phyloP scores from a whole-genome alignment of 2,888 invertebrate species.

The Ecliptopera silaceata region DNA sequence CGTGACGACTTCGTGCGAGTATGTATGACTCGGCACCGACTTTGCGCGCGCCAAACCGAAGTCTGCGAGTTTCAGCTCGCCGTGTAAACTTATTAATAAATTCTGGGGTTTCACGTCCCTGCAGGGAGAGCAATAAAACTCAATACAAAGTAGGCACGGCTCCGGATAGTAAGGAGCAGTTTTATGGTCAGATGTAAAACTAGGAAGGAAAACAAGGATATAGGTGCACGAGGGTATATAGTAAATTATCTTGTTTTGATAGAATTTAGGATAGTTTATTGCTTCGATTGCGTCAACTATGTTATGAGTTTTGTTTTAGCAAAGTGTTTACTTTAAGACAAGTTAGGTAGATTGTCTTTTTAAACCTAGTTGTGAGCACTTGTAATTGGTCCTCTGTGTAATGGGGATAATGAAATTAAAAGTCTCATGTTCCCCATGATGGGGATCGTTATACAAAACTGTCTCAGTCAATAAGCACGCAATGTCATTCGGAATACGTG shows the following conservation, averaged over 20 bases:
- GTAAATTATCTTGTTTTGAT: background rate
- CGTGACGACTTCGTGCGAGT: conserved; percentile 99
- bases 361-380: too few relatives aligned
- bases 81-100: conserved; percentile 97
- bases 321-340: too few relatives aligned
- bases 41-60: conserved; percentile 99
- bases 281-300: too few relatives aligned
- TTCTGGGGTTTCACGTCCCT: conserved; percentile 99
- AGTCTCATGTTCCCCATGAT: too few relatives aligned
- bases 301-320: too few relatives aligned
- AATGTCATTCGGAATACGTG: conserved; percentile 16
- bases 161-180: background rate
- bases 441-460: background rate
- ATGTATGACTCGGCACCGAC: conserved; percentile 99
- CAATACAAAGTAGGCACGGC: conserved; percentile 4
- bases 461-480: conserved; percentile 13
- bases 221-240: background rate
- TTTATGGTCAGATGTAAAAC: background rate
- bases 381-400: too few relatives aligned
- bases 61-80: conserved; percentile 98
- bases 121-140: conserved; percentile 25
- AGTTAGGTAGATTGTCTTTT: too few relatives aligned
- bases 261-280: background rate
- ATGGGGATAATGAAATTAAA: too few relatives aligned
- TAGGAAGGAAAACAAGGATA: background rate